Conservation (phyloP, 2,888 invertebrate genomes). For the Polietes domitor region DNA sequence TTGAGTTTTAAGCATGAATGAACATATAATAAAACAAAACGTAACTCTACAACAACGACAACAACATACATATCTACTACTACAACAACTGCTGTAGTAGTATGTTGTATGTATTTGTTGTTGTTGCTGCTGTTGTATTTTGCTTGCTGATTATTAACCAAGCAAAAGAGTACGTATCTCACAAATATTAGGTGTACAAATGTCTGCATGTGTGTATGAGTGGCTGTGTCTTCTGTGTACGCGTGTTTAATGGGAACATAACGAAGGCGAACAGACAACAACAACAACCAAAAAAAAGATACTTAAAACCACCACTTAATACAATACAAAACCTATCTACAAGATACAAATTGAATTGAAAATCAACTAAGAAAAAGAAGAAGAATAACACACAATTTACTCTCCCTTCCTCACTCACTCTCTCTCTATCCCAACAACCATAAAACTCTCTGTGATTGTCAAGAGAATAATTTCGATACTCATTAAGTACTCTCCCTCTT, state of each 20-base stretch:
- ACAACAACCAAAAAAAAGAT: conserved; percentile 49
- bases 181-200: conserved; percentile 15
- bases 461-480: background rate
- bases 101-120: background rate
- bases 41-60: conserved; percentile 24
- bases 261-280: conserved; percentile 20
- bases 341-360: conserved; percentile 65
- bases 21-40: conserved; percentile 60
- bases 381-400: background rate
- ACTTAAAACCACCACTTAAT: conserved; percentile 66
- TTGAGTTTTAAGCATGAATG: conserved; percentile 65
- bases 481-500: too few species aligned
- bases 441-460: background rate
- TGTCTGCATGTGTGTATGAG: conserved; percentile 13
- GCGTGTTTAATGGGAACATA: conserved; percentile 52
- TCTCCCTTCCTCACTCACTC: conserved; percentile 17
- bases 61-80: too few species aligned
- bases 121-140: background rate
- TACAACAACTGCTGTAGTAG: background rate
- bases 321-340: conserved; percentile 59
- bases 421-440: background rate
- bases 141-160: conserved; percentile 18
- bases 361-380: conserved; percentile 25
- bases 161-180: conserved; percentile 13
- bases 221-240: background rate